Conservation (phyloP, 2,888 invertebrate species). For the Pecten maximus region DNA sequence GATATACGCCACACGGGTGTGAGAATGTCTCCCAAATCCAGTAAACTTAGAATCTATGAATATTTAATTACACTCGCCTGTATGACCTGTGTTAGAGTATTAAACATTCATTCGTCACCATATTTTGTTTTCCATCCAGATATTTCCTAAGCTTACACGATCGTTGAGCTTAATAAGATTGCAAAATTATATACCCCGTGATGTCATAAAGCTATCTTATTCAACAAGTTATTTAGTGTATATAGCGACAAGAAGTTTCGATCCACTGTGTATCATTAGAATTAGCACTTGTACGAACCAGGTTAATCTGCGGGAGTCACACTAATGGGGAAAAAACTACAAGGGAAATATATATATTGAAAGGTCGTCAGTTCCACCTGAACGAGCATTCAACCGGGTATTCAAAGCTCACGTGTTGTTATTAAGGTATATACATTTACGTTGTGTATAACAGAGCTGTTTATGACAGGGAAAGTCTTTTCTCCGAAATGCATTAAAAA, state of each 20-base stretch:
- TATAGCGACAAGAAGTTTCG: too few relatives aligned
- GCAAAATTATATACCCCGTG: background rate
- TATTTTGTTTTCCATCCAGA: background rate
- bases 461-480: background rate
- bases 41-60: background rate
- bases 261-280: background rate
- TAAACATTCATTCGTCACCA: background rate
- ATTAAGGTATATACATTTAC: background rate
- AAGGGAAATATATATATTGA: background rate
- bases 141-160: background rate
- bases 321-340: background rate
- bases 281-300: background rate
- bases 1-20: background rate
- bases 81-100: background rate
- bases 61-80: too few relatives aligned
- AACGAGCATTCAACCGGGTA: background rate
- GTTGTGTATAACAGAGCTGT: background rate
- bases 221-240: background rate
- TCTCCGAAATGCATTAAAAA: background rate
- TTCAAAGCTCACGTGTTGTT: background rate
- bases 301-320: background rate
- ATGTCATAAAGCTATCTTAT: background rate
- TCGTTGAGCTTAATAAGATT: background rate
- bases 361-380: slow-evolving; percentile 9
- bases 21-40: background rate